Evolutionary conservation across 1,140 invertebrate genomes (phyloP).

Genomic region (Atta colombica): DNA sequence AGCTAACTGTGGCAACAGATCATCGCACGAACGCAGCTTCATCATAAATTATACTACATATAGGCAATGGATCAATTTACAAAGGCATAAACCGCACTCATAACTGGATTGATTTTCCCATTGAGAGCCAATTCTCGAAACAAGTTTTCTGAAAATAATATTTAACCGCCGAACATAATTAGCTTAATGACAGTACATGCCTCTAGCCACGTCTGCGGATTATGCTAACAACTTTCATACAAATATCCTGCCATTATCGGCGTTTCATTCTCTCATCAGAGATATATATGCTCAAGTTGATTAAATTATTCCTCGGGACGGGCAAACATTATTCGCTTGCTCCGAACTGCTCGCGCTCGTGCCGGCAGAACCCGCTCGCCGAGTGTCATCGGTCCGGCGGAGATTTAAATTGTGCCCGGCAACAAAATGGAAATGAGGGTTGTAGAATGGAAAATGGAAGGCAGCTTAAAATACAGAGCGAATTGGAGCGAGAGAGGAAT

Average conservation of each 20-base stretch:
- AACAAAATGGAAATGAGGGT: slow-evolving; percentile 76
- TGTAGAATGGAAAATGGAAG: slow-evolving; percentile 78
- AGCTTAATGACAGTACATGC: slow-evolving; percentile 21
- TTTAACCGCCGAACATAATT: slow-evolving; percentile 58
- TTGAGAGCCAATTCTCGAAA: slow-evolving; percentile 12
- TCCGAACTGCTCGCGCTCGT: slow-evolving; percentile 33
- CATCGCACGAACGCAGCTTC: background rate
- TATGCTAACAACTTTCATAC: slow-evolving; percentile 47
- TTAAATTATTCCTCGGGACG: slow-evolving; percentile 65
- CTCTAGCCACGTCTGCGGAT: slow-evolving; percentile 10
- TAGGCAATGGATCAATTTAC: slow-evolving; percentile 17
- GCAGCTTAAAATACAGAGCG: slow-evolving; percentile 74
- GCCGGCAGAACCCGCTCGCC: slow-evolving; percentile 64
- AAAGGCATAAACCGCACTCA: slow-evolving; percentile 29
- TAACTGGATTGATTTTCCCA: slow-evolving; percentile 37
- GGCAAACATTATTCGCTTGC: slow-evolving; percentile 43
- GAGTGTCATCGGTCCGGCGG: slow-evolving; percentile 73
- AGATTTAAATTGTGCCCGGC: slow-evolving; percentile 77
- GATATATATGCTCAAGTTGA: slow-evolving; percentile 46
- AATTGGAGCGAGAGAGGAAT: slow-evolving; percentile 28
- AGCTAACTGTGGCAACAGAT: slow-evolving; percentile 21
- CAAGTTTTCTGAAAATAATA: slow-evolving; percentile 53
- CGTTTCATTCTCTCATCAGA: slow-evolving; percentile 67
- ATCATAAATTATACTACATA: slow-evolving; percentile 23
- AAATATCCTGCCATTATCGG: slow-evolving; percentile 61